phyloP scores from a whole-genome alignment of 2,888 invertebrate species.

The Archaeoteleia sp. region DNA sequence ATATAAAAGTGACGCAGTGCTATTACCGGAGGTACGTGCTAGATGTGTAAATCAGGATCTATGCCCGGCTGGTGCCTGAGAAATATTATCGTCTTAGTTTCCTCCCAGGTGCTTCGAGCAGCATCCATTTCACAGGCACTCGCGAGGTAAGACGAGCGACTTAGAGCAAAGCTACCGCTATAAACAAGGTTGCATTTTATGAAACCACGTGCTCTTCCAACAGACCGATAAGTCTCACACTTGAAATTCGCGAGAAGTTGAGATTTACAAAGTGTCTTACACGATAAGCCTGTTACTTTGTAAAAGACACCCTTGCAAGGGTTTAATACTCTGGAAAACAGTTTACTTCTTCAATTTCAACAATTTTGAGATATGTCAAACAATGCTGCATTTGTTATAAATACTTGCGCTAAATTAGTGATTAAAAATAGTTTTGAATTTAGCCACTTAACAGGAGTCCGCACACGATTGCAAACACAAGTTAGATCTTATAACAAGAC shows the following conservation, averaged over 20 bases:
- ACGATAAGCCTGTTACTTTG: constrained; percentile 38
- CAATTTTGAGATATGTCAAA: constrained; percentile 14
- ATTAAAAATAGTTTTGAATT: no score
- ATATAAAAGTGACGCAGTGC: constrained; percentile 69
- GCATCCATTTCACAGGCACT: constrained; percentile 58
- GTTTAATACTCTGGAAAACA: constrained; percentile 28
- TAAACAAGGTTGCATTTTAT: constrained; percentile 61
- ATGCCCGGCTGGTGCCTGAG: constrained; percentile 61
- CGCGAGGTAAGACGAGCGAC: constrained; percentile 57
- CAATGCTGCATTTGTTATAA: constrained; percentile 11
- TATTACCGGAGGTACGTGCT: constrained; percentile 66
- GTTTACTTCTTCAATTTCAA: constrained; percentile 11
- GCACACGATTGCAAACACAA: no score
- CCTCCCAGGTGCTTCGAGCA: constrained; percentile 54
- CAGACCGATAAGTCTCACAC: constrained; percentile 56
- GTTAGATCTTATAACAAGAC: no score
- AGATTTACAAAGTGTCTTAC: constrained; percentile 47
- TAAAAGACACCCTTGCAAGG: no score
- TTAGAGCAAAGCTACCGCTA: constrained; percentile 57
- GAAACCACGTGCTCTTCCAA: constrained; percentile 56
- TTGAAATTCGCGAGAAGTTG: constrained; percentile 48
- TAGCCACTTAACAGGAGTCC: no score
- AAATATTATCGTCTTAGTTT: constrained; percentile 66
- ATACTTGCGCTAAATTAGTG: no score
- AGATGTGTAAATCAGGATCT: constrained; percentile 70